Conservation (phyloP, 1,140 invertebrate species). For the Eupristina koningsbergeri region DNA sequence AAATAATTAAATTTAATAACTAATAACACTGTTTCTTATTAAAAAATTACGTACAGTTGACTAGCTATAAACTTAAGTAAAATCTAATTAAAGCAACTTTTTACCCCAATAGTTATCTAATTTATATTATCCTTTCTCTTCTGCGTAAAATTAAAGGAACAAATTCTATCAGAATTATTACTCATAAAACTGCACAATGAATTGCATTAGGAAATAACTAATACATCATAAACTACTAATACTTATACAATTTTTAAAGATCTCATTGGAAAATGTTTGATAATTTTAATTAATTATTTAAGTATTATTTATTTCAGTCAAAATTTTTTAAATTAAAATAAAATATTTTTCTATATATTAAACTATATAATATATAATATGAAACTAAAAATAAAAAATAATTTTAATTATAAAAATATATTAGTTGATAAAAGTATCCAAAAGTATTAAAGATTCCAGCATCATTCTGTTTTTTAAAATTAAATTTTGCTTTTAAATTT, state of each 20-base stretch:
- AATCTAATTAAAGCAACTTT: neutral
- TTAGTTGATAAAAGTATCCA: too few relatives aligned
- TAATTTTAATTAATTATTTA: too few relatives aligned
- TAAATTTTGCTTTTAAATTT: too few relatives aligned
- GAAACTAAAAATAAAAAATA: too few relatives aligned
- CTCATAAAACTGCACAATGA: slow-evolving; percentile 1
- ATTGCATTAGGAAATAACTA: neutral
- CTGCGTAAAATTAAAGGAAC: slow-evolving; percentile 21
- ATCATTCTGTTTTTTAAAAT: too few relatives aligned
- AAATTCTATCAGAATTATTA: slow-evolving; percentile 22
- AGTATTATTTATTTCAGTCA: too few relatives aligned
- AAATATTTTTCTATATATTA: too few relatives aligned
- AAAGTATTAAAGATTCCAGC: too few relatives aligned
- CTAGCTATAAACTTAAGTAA: neutral
- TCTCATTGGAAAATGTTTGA: neutral
- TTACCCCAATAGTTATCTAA: neutral
- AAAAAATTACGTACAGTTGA: neutral
- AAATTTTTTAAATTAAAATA: too few relatives aligned
- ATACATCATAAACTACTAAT: neutral
- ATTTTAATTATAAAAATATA: too few relatives aligned
- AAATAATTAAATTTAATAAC: neutral
- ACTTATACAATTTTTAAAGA: neutral
- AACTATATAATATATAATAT: too few relatives aligned
- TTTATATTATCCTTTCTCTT: slow-evolving; percentile 25
- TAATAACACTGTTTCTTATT: neutral